Evolutionary conservation across 2,888 invertebrate genomes (phyloP).

Genomic region (Ormyrus pomaceus): DNA sequence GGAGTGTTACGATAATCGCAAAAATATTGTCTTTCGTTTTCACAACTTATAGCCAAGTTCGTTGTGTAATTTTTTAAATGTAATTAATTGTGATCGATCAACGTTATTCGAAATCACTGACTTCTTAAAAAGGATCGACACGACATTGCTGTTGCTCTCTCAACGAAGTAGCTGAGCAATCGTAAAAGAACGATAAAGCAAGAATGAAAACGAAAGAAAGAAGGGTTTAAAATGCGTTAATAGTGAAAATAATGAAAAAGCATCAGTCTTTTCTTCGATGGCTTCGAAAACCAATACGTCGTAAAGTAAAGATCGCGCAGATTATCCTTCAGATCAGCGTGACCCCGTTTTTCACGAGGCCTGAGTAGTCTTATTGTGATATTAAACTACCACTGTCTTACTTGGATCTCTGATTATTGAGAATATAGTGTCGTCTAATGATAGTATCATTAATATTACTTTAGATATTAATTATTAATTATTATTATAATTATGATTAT

Average conservation of each 20-base stretch:
- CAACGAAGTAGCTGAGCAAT: conserved; percentile 44
- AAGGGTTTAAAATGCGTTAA: conserved; percentile 41
- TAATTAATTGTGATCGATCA: conserved; percentile 55
- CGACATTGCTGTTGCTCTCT: conserved; percentile 45
- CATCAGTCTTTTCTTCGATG: conserved; percentile 57
- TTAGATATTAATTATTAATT: conserved; percentile 61
- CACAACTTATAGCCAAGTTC: conserved; percentile 53
- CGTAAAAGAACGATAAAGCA: conserved; percentile 30
- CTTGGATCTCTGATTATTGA: conserved; percentile 75
- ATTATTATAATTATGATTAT: conserved; percentile 56
- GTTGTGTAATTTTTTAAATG: conserved; percentile 59
- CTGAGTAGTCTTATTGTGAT: conserved; percentile 76
- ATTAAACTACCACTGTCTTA: conserved; percentile 76
- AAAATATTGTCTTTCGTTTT: conserved; percentile 55
- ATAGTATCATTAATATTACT: conserved; percentile 68
- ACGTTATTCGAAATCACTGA: conserved; percentile 44
- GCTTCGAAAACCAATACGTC: conserved; percentile 55
- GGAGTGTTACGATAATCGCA: conserved; percentile 57
- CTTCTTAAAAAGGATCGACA: conserved; percentile 35
- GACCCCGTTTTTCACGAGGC: conserved; percentile 70
- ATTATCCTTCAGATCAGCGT: conserved; percentile 57
- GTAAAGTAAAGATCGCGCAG: conserved; percentile 55
- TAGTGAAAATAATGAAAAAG: conserved; percentile 50
- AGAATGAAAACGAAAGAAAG: conserved; percentile 47
- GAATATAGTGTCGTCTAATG: conserved; percentile 68